phyloP scores from a whole-genome alignment of 2,888 invertebrate genomes.

The Cybosia mesomella region DNA sequence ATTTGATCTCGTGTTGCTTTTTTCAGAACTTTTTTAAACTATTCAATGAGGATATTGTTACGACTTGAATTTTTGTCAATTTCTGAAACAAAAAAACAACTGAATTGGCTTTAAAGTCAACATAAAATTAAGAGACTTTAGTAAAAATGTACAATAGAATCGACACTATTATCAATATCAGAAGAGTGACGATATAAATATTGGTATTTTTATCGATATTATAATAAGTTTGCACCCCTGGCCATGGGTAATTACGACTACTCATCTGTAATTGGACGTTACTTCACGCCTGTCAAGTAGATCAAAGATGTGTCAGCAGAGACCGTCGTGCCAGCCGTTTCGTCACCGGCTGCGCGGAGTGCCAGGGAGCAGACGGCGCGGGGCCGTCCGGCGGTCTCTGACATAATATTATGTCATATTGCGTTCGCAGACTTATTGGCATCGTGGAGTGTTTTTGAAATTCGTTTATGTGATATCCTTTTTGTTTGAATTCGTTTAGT shows the following conservation, averaged over 20 bases:
- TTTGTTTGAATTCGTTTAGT: neutral
- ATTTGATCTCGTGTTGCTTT: too few species aligned
- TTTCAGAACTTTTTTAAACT: constrained; percentile 19
- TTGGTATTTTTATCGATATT: neutral
- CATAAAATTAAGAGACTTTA: too few species aligned
- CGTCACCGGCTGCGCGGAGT: neutral
- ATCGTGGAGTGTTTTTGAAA: neutral
- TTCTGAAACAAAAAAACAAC: too few species aligned
- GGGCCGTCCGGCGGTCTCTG: constrained; percentile 1
- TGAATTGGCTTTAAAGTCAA: too few species aligned
- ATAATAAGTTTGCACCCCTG: neutral
- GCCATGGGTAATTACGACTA: constrained; percentile 2
- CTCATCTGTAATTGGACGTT: constrained; percentile 27
- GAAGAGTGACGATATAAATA: neutral
- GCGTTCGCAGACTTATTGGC: neutral
- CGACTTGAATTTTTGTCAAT: too few species aligned
- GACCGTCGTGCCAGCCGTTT: constrained; percentile 1
- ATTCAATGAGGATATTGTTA: too few species aligned
- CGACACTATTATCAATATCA: neutral
- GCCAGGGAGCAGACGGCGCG: constrained; percentile 13
- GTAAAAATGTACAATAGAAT: too few species aligned
- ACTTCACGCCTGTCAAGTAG: constrained; percentile 34
- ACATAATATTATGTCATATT: neutral
- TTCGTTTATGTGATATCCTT: neutral
- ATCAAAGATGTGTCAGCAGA: constrained; percentile 29